These are phyloP conservation scores for Watersipora subatra DNA, from an alignment of 1,140 invertebrate genomes.

Conservation along the genomic window DNA sequence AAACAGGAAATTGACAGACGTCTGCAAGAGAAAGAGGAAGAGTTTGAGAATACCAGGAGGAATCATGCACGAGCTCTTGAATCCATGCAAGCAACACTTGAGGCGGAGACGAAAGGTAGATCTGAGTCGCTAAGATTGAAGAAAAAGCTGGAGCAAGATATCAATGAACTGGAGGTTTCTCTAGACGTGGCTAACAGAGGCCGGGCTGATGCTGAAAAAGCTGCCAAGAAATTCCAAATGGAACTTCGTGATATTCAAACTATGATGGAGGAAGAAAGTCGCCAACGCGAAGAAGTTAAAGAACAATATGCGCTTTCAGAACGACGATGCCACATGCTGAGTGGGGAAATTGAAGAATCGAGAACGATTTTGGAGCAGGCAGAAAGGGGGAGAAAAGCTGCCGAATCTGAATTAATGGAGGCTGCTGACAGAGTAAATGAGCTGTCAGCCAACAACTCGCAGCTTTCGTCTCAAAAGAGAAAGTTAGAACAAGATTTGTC, in stretches of 20 bases:
- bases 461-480: conserved; percentile 84
- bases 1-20: conserved; percentile 95
- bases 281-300: conserved; percentile 86
- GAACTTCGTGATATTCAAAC: conserved; percentile 50
- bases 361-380: conserved; percentile 80
- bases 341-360: conserved; percentile 91
- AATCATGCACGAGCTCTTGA: conserved; percentile 65
- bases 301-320: conserved; percentile 92
- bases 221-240: conserved; percentile 91
- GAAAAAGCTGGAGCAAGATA: conserved; percentile 98
- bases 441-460: conserved; percentile 76
- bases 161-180: conserved; percentile 96
- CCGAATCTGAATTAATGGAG: conserved; percentile 88
- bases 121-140: conserved; percentile 97
- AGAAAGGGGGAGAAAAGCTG: conserved; percentile 85
- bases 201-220: conserved; percentile 96
- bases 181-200: conserved; percentile 60
- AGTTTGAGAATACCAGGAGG: conserved; percentile 89
- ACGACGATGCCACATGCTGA: conserved; percentile 80
- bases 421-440: conserved; percentile 94
- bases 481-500: conserved; percentile 94
- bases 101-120: conserved; percentile 97
- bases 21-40: conserved; percentile 96
- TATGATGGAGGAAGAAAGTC: conserved; percentile 90
- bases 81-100: conserved; percentile 96